A percentile compares a stretch with the other conserved stretches of the same genome.
Evolutionary conservation across 1,140 invertebrate species (phyloP).

Genomic region (Bombus haemorrhoidalis): DNA sequence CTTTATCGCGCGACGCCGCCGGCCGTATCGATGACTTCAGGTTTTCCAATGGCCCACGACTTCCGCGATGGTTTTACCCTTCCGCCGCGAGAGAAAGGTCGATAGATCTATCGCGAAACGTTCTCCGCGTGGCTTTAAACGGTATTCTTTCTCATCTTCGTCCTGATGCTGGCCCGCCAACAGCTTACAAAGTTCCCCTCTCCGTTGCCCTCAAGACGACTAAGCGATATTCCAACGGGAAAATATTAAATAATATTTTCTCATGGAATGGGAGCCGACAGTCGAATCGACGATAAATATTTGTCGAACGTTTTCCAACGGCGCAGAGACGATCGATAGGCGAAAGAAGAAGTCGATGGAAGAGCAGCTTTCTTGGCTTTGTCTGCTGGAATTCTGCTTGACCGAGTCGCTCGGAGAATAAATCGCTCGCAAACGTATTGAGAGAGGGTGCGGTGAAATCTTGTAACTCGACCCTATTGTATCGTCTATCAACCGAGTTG

Average conservation of each 20-base stretch:
- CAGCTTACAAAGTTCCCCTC: fast-evolving
- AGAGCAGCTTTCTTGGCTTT: neutral
- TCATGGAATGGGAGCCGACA: neutral
- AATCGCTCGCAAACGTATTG: neutral
- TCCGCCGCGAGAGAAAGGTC: neutral
- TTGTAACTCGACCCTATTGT: neutral
- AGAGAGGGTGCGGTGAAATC: neutral
- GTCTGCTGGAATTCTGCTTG: neutral
- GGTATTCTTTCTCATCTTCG: no score
- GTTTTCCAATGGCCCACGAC: slow-evolving; percentile 34
- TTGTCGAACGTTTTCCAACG: slow-evolving; percentile 8
- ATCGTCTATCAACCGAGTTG: neutral
- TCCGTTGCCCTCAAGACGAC: neutral
- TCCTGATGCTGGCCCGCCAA: neutral
- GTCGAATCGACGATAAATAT: slow-evolving; percentile 37
- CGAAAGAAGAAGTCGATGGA: neutral
- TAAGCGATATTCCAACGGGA: slow-evolving; percentile 25
- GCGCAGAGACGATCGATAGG: neutral
- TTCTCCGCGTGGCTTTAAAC: neutral
- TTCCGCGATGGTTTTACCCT: slow-evolving; percentile 23
- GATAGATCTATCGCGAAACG: slow-evolving; percentile 23
- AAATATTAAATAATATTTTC: slow-evolving; percentile 49
- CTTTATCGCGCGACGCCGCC: slow-evolving; percentile 46
- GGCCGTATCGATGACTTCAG: slow-evolving; percentile 57
- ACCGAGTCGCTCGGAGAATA: neutral